Evolutionary conservation across 92 coral and sea anemone species (phyloP), one percentile per base, ranked within the genome.

Genomic region (Actinernus sp.): DNA sequence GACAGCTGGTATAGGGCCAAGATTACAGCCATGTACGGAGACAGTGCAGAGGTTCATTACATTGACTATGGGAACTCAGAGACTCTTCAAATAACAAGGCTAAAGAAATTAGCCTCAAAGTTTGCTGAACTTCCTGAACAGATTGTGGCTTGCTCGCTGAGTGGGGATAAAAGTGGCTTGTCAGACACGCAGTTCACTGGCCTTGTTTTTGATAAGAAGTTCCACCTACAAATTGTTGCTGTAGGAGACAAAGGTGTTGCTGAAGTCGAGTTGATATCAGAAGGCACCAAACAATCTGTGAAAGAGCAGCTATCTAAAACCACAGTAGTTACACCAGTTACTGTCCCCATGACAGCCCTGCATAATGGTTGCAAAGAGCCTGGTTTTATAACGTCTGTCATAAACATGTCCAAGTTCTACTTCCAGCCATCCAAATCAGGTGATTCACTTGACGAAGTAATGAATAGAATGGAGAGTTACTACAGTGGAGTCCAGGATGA

Each of bases 11-110:
- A 86, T 60, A 65, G 93, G n/a, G 93, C 93, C 2, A 79, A 63
- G 21, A 77, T 88, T 12, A 18, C 34, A 1, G 64, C 49, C 1
- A 64, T 67, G 27, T 53, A 38, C 26, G 31, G 68, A 20, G 64
- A 59, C 23, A 26, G 52, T 1, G 53, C 77, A 4, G 65, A 31
- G 1, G 98, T 92, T 2, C 57, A 83, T 36, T 94, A 94, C 72
- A 53, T 94, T 16, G 98, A 94, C 55, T 94, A 91, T 81, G 98
- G 98, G 28, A 89, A 94, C 57, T 52, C 71, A 23, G 98, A 93
- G 45, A 73, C 83, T 12, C 21, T 94, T 26, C 90, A 97, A 19
- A 38, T 61, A 9, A 62, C 58, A 36, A 54, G 87, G 3, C 25
- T 87, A 33, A 87, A 89, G 75, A 66, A 19, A 1, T 34, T 91